Base-by-base conservation (phyloP, 2,888 invertebrate genomes). In the Drosophila mayaguana region DNA sequence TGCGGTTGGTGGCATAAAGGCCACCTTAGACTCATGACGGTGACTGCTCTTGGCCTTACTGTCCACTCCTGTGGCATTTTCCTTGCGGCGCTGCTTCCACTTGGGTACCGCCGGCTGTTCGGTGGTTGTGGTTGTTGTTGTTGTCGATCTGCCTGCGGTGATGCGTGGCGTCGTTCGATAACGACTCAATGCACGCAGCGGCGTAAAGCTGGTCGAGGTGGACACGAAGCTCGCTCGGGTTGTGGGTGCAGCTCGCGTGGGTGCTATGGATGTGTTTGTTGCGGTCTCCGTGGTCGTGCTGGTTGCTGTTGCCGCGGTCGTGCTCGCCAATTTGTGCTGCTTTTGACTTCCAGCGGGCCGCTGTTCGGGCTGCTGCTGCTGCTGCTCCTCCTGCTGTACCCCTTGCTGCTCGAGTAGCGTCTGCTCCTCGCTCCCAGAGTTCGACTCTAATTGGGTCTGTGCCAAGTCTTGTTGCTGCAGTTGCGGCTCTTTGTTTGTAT, bases 1-100 rank as follows among this genome's bases (percentile, higher is more conserved):
- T 2, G 43, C 18, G n/a, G 69, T 14, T 9, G 48, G 16, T 3
- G 57, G 32, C 25, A 61, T 4, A 22, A 75, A 65, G 2, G 56
- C 48, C 11, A 84, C 46, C n/a, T 80, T 78, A 7, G 86, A 70
- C 28, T 87, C 86, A 46, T 88, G 75, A 0, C 81, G 83, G 25
- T 69, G 57, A 34, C 87, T 87, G 63, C 82, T 73, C 54, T 83
- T 86, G 11, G 75, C 75, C 18, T 72, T 78, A 65, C 73, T 86
- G 34, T 91, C 88, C 48, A 57, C n/a, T 8, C 40, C 70, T 28
- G 63, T 69, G 32, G 43, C 42, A 20, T 62, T 75, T 7, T 79
- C 72, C 67, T 87, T 92, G 55, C 89, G 88, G 28, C 91, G 89
- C 38, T 90, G 92, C 48, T 89, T 91, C 93, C 93, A 93, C 78